Evolutionary conservation across 1,140 invertebrate genomes (phyloP).

Genomic region (Philotrypesis tridentata): DNA sequence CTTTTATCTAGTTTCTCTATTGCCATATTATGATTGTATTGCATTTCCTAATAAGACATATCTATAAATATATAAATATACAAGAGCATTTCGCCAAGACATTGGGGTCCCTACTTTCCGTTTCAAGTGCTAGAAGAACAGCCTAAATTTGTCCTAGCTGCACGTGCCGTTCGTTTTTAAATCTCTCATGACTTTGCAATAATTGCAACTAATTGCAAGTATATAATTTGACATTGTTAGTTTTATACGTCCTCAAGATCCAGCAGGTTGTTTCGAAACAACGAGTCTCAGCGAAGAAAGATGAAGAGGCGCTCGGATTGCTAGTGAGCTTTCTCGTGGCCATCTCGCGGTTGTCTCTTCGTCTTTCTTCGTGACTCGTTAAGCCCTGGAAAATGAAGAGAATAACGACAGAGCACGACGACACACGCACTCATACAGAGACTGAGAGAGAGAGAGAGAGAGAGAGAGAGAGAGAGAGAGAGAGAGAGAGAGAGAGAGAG

Average conservation of each 20-base stretch:
- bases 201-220: no score
- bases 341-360: conserved; percentile 9
- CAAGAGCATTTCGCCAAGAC: conserved; percentile 69
- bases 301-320: not conserved
- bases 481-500: no score
- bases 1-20: conserved; percentile 35
- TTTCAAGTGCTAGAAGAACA: conserved; percentile 77
- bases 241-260: not conserved
- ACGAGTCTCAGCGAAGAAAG: conserved; percentile 25
- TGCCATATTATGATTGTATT: conserved; percentile 36
- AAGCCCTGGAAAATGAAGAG: conserved; percentile 19
- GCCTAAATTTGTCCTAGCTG: conserved; percentile 64
- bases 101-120: conserved; percentile 75
- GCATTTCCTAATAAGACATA: conserved; percentile 5
- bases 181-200: not conserved
- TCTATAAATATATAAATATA: conserved; percentile 10
- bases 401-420: not conserved
- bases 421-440: not conserved
- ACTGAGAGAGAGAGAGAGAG: no score
- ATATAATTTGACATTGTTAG: not conserved
- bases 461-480: no score
- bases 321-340: not conserved
- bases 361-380: conserved; percentile 14
- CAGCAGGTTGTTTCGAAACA: not conserved
- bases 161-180: conserved; percentile 13